Base-by-base conservation (phyloP, 2,797 vertebrate genomes). In the Onychomys leucogaster region DNA sequence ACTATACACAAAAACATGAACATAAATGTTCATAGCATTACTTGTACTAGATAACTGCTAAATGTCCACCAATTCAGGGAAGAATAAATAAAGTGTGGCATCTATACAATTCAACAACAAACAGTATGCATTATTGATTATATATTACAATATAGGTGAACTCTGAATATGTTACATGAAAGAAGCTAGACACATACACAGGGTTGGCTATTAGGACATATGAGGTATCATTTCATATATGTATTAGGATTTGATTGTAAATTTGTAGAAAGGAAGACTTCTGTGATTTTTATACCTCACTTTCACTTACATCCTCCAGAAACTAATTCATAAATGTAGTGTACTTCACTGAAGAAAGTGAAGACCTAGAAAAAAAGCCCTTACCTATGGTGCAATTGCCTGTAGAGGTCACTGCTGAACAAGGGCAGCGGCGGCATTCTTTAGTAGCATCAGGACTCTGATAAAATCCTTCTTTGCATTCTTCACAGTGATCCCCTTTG, bases 331-430 rank as follows among this genome's bases (percentile, higher is more conserved):
- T 78, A 69, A 78, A 52, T 41, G 61, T 16, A 32, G 65, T 29
- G 59, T 59, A 71, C 41, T 34, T 34, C 41, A 29, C 1, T 34
- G 86, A 85, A 49, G 52, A n/a, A 94, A 91, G 84, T 59, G 9
- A 97, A 94, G 52, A 43, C 83, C 61, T 49, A 94, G 81, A 83
- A 41, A 85, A 83, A 87, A 96, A 89, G 89, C 90, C 95, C 99
- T 99, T 98, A 99, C 99, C 98, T n/a, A 99, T 98, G 95, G 94
- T 98, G 97, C 99, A 99, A 98, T 97, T 99, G 98, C 99, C 99
- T 0, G 98, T 99, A 78, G 99, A 99, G 46, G 98, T 99, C 98
- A 99, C 98, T 3, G 97, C 99, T 98, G 99, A 99, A 98, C 99
- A 99, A 12, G 99, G 99, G 95, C 99, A 99, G 13, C 90, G 99